Base-by-base conservation (phyloP, 2,888 invertebrate species). In the Ichneumoninae sp. region DNA sequence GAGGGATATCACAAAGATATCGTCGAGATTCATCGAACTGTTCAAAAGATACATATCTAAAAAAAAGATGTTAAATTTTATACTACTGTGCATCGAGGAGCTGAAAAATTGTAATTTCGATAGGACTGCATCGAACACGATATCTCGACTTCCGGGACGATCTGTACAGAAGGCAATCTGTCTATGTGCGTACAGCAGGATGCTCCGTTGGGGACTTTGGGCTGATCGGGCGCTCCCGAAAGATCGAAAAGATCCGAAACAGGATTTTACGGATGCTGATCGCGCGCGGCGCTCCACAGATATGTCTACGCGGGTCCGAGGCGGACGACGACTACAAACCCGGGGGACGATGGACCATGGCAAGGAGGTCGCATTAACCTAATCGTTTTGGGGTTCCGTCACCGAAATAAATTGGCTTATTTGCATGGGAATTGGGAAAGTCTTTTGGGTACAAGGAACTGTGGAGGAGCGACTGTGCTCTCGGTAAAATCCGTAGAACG, bases 381-480 rank as follows among this genome's bases (percentile, higher is more conserved):
- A 92, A 92, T 92, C 91, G 91, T 90, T 89, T 87, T 69, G 83
- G 86, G 88, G 86, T 16, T 26, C 87, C 88, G 88, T 88, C 87
- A 87, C 88, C 90, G 87, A 91, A 91, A 92, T 93, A 93, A 93
- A 93, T 93, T 93, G 91, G 91, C 91, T 92, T 89, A 93, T 93
- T 93, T 92, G 91, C 91, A 93, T 93, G 90, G 90, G 90, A 93
- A 93, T 93, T 90, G 89, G 91, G 90, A 89, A 90, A 87, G 71
- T 83, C 83, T 83, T 57, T 47, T 57, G 40, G 68, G 16, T 54
- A 69, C 60, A 63, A 13, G 52, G 44, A 40, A 63, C 50, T 69
- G 57, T 44, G 47, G 50, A 73, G 52, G 40, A 52, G n/a, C 63
- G 47, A 71, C 60, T 33, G 50, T 36, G 36, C 47, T 33, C 69